Percentiles rank a stretch among this genome's conserved stretches.
These are phyloP conservation scores for Gymnocypris eckloni DNA, from an alignment of 2,797 vertebrate species.

Conservation along the genomic window DNA sequence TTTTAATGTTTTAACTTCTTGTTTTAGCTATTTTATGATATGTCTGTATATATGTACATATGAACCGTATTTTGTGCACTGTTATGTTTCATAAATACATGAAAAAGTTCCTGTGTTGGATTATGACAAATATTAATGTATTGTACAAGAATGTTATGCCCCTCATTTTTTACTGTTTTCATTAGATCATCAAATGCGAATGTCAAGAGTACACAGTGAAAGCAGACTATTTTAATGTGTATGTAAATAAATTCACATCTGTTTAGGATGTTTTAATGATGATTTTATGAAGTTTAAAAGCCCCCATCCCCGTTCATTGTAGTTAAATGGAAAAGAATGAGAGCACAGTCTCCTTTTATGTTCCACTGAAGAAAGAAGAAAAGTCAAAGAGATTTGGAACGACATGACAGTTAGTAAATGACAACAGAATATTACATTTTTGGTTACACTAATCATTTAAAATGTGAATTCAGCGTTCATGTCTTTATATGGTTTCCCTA, in stretches of 20 bases:
- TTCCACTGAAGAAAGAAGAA: conserved; percentile 15
- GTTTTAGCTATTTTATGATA: background rate
- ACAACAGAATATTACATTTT: background rate
- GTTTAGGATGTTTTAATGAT: background rate
- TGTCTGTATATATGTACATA: conserved; percentile 37
- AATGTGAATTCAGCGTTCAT: background rate
- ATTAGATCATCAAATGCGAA: background rate
- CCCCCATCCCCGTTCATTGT: background rate
- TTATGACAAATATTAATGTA: background rate
- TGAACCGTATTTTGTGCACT: conserved; percentile 6
- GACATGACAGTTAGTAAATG: background rate
- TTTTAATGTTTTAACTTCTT: background rate
- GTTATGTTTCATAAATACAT: background rate
- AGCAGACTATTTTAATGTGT: background rate
- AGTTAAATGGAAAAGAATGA: background rate
- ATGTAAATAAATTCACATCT: conserved; percentile 24
- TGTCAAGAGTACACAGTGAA: conserved; percentile 4
- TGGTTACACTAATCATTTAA: background rate
- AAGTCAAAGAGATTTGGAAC: background rate
- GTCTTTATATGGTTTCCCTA: conserved; percentile 21
- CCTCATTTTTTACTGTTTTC: background rate
- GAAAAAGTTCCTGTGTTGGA: background rate
- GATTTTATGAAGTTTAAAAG: conserved; percentile 20
- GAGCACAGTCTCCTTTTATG: background rate
- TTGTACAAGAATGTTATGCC: background rate